phyloP scores from a whole-genome alignment of 2,797 vertebrate species.

The Diceros bicornis region DNA sequence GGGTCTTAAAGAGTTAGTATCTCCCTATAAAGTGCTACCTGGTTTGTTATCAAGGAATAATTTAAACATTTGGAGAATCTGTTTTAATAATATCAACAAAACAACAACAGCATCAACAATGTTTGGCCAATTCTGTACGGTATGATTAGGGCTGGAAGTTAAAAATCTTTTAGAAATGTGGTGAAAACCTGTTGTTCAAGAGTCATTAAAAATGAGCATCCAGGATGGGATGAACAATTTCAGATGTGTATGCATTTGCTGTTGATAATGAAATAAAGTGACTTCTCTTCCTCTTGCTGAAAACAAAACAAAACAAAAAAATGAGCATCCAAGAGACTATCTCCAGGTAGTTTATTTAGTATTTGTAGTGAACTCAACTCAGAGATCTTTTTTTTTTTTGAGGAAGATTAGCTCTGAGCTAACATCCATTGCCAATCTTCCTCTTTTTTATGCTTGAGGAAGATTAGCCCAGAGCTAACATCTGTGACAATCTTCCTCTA shows the following conservation, averaged over 20 bases:
- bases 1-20: slow-evolving; percentile 56
- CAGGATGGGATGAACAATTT: too few relatives aligned
- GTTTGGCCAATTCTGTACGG: background rate
- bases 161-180: slow-evolving; percentile 57
- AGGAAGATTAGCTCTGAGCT: too few relatives aligned
- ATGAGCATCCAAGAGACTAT: background rate
- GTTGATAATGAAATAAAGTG: too few relatives aligned
- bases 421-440: too few relatives aligned
- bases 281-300: too few relatives aligned
- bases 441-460: too few relatives aligned
- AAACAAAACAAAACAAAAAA: background rate
- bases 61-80: slow-evolving; percentile 57
- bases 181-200: slow-evolving; percentile 10
- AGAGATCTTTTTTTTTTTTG: background rate
- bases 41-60: slow-evolving; percentile 53
- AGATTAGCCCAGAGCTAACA: too few relatives aligned
- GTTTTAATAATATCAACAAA: slow-evolving; percentile 57
- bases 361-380: background rate
- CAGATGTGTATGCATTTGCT: too few relatives aligned
- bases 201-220: background rate
- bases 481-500: too few relatives aligned
- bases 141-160: background rate
- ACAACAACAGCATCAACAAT: background rate
- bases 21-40: background rate
- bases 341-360: background rate